Evolutionary conservation across 2,797 vertebrate species (phyloP), one percentile per base, ranked within the genome.

Genomic region (Acestrorhynchus altus): DNA sequence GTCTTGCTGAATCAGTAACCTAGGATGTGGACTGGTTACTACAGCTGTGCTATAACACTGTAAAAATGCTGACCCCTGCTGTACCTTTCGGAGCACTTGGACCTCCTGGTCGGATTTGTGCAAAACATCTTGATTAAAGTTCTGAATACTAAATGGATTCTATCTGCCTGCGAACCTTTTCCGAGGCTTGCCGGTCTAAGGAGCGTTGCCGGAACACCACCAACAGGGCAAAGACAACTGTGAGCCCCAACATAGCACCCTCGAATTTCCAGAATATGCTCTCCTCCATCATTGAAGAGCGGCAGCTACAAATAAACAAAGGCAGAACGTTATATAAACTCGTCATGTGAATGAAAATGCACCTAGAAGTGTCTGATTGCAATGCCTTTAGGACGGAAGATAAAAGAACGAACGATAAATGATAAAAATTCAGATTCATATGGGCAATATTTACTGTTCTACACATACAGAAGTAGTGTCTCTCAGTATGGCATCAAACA

Each of bases 131-230:
- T 40, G 66, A 66, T 52, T n/a, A 57, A 18, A 51, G 39, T 46
- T 72, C 40, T 1, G 42, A 66, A 44, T 2, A 35, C 83, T 94
- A 98, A 76, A 97, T 97, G 84, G 96, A 96, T 78, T 99, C 97
- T 0, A 98, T 97, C 84, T 99, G 97, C 5, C 96, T 94, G 0
- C 95, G 95, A 75, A 98, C 96, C 82, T 99, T 99, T 89, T 98
- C 97, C 0, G 95, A 93, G 2, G 96, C 97, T 0, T 94, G 94
- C 0, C 95, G 92, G 88, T 98, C 96, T n/a, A 98, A 88, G 10
- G 92, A 91, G 0, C 94, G 91, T 85, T 97, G 97, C 9, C 97
- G 93, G 1, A 87, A 13, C 0, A 97, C 91, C 78, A 98, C 96
- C 1, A 96, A 46, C 16, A 94, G 77, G 0, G 93, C 94, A 0